A percentile compares a stretch with the other conserved stretches of the same genome.
phyloP scores from a whole-genome alignment of 1,140 invertebrate genomes.

The Sweltsa coloradensis region DNA sequence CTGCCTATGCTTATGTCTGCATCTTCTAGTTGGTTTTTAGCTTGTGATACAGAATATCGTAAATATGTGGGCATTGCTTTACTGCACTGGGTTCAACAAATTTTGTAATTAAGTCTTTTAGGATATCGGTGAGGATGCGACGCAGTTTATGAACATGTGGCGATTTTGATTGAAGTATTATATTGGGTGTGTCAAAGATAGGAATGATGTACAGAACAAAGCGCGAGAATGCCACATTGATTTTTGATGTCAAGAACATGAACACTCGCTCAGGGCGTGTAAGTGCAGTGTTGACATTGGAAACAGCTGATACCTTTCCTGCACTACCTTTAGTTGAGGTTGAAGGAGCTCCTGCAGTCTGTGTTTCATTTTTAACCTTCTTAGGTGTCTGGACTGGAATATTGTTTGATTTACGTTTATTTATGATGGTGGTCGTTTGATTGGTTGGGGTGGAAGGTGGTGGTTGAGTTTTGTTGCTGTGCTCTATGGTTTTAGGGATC shows the following conservation, averaged over 20 bases:
- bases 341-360: background rate
- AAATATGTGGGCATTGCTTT: background rate
- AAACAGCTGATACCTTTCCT: too few species aligned
- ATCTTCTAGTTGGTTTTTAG: background rate
- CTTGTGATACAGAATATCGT: background rate
- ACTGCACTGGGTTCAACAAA: background rate
- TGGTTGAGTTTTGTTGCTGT: background rate
- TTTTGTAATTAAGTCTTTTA: background rate
- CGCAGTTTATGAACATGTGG: background rate
- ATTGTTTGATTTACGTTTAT: background rate
- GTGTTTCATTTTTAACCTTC: background rate
- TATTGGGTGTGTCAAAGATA: background rate
- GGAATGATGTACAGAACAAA: too few species aligned
- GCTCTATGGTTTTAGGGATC: background rate
- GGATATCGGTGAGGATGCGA: background rate
- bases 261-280: background rate
- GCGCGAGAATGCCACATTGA: too few species aligned
- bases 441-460: background rate
- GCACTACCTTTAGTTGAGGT: too few species aligned
- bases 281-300: background rate
- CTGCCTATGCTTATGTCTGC: background rate
- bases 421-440: background rate
- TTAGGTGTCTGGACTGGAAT: background rate
- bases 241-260: conserved; percentile 1
- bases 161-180: background rate